Evolutionary conservation across 2,797 vertebrate species (phyloP), one percentile per base, ranked within the genome.

Genomic region (Philypnodon macrostomus): DNA sequence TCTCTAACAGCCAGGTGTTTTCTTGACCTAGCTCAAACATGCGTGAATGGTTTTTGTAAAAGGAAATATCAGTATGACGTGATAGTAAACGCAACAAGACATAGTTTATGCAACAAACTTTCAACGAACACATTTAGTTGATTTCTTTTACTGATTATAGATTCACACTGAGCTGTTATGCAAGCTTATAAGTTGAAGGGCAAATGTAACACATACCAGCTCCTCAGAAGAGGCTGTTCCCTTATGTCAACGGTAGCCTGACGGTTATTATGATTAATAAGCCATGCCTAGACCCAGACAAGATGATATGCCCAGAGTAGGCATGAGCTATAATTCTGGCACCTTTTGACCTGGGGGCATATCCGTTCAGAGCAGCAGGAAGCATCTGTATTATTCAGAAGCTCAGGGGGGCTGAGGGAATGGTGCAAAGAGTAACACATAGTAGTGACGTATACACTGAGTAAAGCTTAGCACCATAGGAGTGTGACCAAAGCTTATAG

Each of bases 301-400:
- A 14, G 17, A 39, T 13, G 36, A 57, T 61, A 14, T 57, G 51
- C 34, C 47, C 42, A 38, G 41, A 45, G 48, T 40, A 13, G 40
- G 54, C 47, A 18, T 65, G 46, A 39, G 27, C 50, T 71, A 75
- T 75, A 62, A 67, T 66, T 77, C 37, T 75, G 67, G 63, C 67
- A 72, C 34, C 37, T 33, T n/a, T 11, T 1, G 38, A 30, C 36
- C 47, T 35, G 51, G 49, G 46, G 59, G 5, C 2, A 30, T 47
- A 58, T 51, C 39, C 44, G 53, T 55, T 74, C 55, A 45, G 13
- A 51, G 32, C n/a, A 67, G 18, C 52, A 26, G 33, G 39, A 35
- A 16, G 34, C 16, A n/a, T n/a, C 9, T 27, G 13, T 7, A 35
- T 54, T 50, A 47, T 41, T 59, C 30, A 27, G 23, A 8, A 13